Base-by-base conservation (phyloP, 2,888 invertebrate genomes). In the Octodonta nipae region DNA sequence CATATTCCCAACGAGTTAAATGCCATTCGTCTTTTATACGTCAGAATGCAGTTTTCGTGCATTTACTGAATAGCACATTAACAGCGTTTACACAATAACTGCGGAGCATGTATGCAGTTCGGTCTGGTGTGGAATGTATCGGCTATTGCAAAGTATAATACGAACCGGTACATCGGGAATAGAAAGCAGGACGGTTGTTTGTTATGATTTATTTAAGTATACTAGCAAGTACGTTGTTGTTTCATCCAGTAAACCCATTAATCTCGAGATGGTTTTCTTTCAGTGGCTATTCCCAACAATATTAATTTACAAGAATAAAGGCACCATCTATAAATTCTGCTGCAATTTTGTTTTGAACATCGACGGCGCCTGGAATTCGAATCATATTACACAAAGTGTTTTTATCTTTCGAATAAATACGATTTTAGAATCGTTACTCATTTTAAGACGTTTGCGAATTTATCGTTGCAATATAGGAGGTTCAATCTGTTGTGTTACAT, bases 1-100 rank as follows among this genome's bases (percentile, higher is more conserved):
- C n/a, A n/a, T n/a, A n/a, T n/a, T n/a, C n/a, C n/a, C n/a, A n/a
- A n/a, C n/a, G n/a, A n/a, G 24, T 32, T 33, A 32, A 38, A 35
- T 30, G 36, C 30, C 50, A 55, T 56, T 52, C 55, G 56, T 58
- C 50, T 53, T 48, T 5, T 31, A 34, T 32, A 35, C 35, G 32
- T 38, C 41, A 42, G 47, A 54, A 52, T 55, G 55, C 52, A 52
- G 55, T 54, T 54, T 55, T 54, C 52, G 53, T 53, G 55, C 54
- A 58, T 58, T 55, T 56, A 55, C 51, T 56, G 56, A 58, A 58
- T 58, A 54, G 55, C 44, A 48, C 56, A 58, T 57, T 57, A 56
- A 26, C 25, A 29, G 26, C 25, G 15, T n/a, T 31, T 32, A 16
- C 26, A 35, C 35, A 33, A 37, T 37, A 34, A 30, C 25, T 34